phyloP scores from a whole-genome alignment of 2,113 vertebrate species.

The Passerina amoena region DNA sequence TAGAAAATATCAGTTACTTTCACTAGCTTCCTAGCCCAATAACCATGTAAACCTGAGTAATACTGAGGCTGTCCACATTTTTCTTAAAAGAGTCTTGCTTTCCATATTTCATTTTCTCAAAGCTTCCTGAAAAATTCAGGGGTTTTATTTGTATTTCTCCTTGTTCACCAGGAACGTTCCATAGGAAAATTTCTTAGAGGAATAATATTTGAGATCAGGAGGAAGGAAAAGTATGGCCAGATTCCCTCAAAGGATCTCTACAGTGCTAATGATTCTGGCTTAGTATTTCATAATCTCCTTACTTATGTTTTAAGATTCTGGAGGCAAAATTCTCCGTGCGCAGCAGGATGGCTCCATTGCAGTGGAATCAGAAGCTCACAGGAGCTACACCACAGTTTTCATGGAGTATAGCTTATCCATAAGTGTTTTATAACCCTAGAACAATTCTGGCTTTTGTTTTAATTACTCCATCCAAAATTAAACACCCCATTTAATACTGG shows the following conservation, averaged over 20 bases:
- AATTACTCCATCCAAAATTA: background rate
- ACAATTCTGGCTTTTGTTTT: background rate
- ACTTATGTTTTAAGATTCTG: background rate
- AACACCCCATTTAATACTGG: background rate
- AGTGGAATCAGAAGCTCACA: background rate
- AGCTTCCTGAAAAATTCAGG: background rate
- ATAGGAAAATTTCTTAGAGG: background rate
- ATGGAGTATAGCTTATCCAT: background rate
- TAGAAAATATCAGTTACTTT: background rate
- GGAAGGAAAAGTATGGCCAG: background rate
- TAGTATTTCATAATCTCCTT: background rate
- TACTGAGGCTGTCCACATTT: background rate
- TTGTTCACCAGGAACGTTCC: background rate
- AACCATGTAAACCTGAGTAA: background rate
- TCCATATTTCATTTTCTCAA: background rate
- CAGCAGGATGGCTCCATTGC: background rate
- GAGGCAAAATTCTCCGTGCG: background rate
- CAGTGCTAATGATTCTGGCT: background rate
- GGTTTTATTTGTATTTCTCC: background rate
- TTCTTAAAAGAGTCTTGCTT: background rate
- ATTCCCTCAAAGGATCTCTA: background rate
- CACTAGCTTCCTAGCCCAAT: background rate
- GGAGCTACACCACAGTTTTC: background rate
- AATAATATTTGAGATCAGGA: background rate
- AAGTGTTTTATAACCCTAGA: background rate